A percentile compares a stretch with the other conserved stretches of the same genome.
These are phyloP conservation scores for Antechinus stuartii DNA, from an alignment of 2,113 vertebrate genomes.

Conservation along the genomic window DNA sequence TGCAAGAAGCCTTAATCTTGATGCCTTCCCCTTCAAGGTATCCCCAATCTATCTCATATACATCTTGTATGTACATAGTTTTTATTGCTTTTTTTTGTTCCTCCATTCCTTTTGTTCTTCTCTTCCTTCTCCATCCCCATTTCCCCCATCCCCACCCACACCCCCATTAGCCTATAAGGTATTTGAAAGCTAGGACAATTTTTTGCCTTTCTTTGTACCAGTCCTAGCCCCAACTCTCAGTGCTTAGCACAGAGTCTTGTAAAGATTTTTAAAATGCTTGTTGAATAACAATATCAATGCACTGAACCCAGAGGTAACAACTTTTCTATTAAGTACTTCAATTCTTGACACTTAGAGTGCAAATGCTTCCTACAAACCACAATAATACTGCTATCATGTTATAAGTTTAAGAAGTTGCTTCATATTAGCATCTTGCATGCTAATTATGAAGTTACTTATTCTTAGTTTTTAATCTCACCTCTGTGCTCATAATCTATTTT, in stretches of 20 bases:
- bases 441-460: not conserved
- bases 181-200: too few species aligned
- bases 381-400: not conserved
- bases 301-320: not conserved
- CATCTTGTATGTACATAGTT: not conserved
- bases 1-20: not conserved
- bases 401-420: not conserved
- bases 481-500: not conserved
- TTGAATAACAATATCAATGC: not conserved
- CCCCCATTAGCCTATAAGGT: too few species aligned
- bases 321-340: not conserved
- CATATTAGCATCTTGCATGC: not conserved
- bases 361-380: not conserved
- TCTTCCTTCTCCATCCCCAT: too few species aligned
- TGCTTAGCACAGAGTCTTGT: not conserved
- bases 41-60: not conserved
- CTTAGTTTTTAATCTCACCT: not conserved
- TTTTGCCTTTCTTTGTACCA: too few species aligned
- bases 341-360: not conserved
- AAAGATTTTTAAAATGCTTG: too few species aligned
- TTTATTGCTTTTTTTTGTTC: too few species aligned
- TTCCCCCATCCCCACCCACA: too few species aligned
- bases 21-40: not conserved
- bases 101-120: too few species aligned
- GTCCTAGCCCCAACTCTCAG: too few species aligned